These are phyloP conservation scores for Lepidocyrtoides sp. DNA, from an alignment of 2,888 invertebrate species.

Conservation along the genomic window DNA sequence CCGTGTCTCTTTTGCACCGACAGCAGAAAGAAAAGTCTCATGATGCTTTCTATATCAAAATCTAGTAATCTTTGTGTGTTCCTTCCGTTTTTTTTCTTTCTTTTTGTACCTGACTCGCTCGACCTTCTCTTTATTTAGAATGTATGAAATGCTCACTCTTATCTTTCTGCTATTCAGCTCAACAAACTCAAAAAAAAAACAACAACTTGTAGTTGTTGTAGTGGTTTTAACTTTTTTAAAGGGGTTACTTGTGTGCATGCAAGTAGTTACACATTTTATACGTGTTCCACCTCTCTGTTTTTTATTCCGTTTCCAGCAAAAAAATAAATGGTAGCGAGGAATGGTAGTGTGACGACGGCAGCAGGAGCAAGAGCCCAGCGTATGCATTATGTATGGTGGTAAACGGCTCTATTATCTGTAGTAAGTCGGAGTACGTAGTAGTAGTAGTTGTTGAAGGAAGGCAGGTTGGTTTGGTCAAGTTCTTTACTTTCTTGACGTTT, in stretches of 20 bases:
- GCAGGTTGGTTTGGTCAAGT: constrained; percentile 56
- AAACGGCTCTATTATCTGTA: constrained; percentile 53
- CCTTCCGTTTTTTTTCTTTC: not conserved
- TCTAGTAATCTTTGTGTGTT: constrained; percentile 48
- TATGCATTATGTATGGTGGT: constrained; percentile 58
- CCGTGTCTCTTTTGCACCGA: constrained; percentile 41
- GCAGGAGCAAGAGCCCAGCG: not conserved
- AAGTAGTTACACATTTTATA: too few relatives aligned
- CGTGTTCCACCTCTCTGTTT: not conserved
- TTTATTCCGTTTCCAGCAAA: constrained; percentile 23
- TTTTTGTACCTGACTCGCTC: constrained; percentile 46
- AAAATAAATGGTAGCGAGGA: not conserved
- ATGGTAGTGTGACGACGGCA: not conserved
- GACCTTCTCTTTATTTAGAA: constrained; percentile 62
- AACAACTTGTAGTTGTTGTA: constrained; percentile 51
- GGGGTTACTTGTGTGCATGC: constrained; percentile 32
- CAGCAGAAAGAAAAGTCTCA: constrained; percentile 33
- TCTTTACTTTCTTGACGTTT: constrained; percentile 63
- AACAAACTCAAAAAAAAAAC: constrained; percentile 10
- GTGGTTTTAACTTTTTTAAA: constrained; percentile 64
- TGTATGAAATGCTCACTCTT: constrained; percentile 58
- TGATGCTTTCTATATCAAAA: constrained; percentile 24
- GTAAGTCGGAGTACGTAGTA: not conserved
- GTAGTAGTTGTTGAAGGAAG: constrained; percentile 33
- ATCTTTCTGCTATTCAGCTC: not conserved